Conservation (phyloP, 2,113 vertebrate species). For the Noturus placidus region DNA sequence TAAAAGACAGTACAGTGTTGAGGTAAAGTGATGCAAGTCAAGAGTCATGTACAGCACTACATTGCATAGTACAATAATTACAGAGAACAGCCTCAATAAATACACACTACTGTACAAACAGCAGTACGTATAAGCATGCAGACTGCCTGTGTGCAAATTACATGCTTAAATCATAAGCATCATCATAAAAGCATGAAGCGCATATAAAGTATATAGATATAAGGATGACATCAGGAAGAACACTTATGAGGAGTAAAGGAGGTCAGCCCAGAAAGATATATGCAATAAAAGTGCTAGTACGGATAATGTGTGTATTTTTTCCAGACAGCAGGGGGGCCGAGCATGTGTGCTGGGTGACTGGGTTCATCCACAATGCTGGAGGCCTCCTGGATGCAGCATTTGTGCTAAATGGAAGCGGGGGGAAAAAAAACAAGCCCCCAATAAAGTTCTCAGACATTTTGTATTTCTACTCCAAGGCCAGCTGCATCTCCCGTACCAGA, state of each 20-base stretch:
- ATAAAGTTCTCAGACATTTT: constrained; percentile 8
- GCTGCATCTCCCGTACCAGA: neutral
- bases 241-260: neutral
- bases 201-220: neutral
- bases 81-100: neutral
- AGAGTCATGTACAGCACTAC: neutral
- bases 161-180: neutral
- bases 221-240: neutral
- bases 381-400: constrained; percentile 14
- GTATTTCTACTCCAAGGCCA: neutral
- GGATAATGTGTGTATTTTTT: constrained; percentile 3
- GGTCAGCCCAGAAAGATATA: neutral
- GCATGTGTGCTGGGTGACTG: neutral
- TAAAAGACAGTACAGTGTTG: neutral
- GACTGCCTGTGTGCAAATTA: neutral
- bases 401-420: neutral
- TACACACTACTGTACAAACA: neutral
- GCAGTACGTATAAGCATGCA: neutral
- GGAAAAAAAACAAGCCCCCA: neutral
- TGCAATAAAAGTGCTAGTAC: neutral
- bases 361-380: constrained; percentile 1
- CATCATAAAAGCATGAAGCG: neutral
- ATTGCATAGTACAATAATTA: neutral
- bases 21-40: constrained; percentile 11
- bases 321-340: neutral